Evolutionary conservation across 2,113 vertebrate genomes (phyloP).

Genomic region (Axis porcinus): DNA sequence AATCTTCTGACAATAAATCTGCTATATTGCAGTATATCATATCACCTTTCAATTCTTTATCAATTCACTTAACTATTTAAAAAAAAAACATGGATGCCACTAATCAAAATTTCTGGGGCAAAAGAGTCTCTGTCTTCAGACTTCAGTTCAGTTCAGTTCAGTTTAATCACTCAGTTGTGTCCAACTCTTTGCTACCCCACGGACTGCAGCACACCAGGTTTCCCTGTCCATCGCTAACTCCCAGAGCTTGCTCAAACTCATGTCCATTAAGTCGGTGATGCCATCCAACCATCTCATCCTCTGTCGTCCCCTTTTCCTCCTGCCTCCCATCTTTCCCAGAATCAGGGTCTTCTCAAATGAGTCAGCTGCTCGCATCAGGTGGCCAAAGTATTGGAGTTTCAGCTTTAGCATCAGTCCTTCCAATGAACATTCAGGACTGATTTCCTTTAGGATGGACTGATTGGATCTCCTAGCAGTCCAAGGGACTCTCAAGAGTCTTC

Average conservation of each 20-base stretch:
- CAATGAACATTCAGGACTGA: not conserved
- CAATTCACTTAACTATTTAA: not conserved
- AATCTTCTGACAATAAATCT: not conserved
- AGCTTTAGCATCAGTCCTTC: not conserved
- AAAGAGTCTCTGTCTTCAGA: not conserved
- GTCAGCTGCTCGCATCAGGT: not conserved
- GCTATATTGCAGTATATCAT: not conserved
- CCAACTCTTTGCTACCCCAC: not conserved
- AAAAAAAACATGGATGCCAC: not conserved
- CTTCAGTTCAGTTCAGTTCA: not conserved
- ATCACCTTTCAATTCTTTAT: not conserved
- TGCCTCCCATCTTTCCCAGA: not conserved
- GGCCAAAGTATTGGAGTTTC: not conserved
- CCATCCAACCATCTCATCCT: not conserved
- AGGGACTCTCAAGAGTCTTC: not conserved
- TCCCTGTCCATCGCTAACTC: not conserved
- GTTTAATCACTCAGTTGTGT: not conserved
- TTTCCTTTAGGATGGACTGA: not conserved
- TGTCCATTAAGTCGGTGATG: not conserved
- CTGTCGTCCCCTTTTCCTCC: not conserved
- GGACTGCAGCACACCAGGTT: not conserved
- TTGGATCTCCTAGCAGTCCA: not conserved
- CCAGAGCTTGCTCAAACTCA: not conserved
- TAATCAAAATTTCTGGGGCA: not conserved
- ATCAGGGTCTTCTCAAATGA: not conserved